A percentile compares a stretch with the other conserved stretches of the same genome.
Evolutionary conservation across 2,888 invertebrate species (phyloP).

Genomic region (Aleiodes testaceus): DNA sequence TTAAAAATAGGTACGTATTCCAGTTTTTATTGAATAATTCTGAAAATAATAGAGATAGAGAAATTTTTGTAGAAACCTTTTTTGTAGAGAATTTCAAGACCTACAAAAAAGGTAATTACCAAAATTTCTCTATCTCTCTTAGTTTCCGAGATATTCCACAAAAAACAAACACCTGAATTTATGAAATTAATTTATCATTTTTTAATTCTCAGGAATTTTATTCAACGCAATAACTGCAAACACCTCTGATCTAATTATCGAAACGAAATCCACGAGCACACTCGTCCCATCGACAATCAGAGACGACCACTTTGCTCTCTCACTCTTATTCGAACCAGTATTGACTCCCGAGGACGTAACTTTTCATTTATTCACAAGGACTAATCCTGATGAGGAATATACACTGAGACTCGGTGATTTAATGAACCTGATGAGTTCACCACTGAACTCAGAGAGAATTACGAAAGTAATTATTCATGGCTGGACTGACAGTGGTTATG

Average conservation of each 20-base stretch:
- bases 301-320: conserved; percentile 44
- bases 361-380: conserved; percentile 61
- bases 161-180: background rate
- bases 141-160: too few relatives aligned
- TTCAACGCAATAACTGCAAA: background rate
- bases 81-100: too few relatives aligned
- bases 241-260: background rate
- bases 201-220: background rate
- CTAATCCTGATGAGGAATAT: conserved; percentile 53
- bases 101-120: too few relatives aligned
- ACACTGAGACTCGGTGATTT: conserved; percentile 51
- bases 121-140: background rate
- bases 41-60: too few relatives aligned
- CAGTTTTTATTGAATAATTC: too few relatives aligned
- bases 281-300: conserved; percentile 16
- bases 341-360: conserved; percentile 54
- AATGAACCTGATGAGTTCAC: conserved; percentile 51
- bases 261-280: background rate
- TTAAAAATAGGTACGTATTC: too few relatives aligned
- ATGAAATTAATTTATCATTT: background rate
- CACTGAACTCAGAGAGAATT: conserved; percentile 51
- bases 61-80: too few relatives aligned
- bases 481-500: conserved; percentile 70
- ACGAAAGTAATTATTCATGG: conserved; percentile 74
- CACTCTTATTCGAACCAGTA: conserved; percentile 45